These are phyloP conservation scores for Cotesia typhae DNA, from an alignment of 1,140 invertebrate genomes.

Conservation along the genomic window DNA sequence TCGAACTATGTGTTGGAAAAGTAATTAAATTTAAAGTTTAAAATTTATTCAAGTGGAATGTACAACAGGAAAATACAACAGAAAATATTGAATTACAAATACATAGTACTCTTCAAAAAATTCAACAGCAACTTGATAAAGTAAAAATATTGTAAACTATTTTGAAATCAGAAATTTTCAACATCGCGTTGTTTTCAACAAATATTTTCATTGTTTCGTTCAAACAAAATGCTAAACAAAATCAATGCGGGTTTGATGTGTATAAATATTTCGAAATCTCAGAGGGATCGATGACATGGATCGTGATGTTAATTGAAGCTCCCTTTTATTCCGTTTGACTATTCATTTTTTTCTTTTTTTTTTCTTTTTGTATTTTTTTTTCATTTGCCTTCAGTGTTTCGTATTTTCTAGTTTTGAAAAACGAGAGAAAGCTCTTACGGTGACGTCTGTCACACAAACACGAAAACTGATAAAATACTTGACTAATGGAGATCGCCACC, in stretches of 20 bases:
- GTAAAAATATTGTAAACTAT: too few species aligned
- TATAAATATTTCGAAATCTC: constrained; percentile 5
- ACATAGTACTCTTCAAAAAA: too few species aligned
- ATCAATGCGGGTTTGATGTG: not conserved
- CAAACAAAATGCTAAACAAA: too few species aligned
- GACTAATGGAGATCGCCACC: constrained; percentile 32
- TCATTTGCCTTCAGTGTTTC: not conserved
- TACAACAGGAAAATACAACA: too few species aligned
- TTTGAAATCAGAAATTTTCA: too few species aligned
- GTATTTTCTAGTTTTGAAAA: not conserved
- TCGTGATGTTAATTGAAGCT: constrained; percentile 18
- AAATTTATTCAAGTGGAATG: too few species aligned
- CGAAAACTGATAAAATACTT: constrained; percentile 28
- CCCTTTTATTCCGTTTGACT: not conserved
- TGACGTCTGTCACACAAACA: constrained; percentile 19
- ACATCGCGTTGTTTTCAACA: too few species aligned
- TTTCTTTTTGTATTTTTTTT: not conserved
- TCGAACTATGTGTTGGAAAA: too few species aligned
- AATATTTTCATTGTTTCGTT: too few species aligned
- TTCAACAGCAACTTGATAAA: too few species aligned
- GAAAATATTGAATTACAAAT: too few species aligned
- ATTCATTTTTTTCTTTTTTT: not conserved
- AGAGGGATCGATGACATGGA: not conserved
- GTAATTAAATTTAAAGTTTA: too few species aligned
- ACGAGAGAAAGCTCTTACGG: not conserved